These are phyloP conservation scores for Oligia fasciuncula DNA, from an alignment of 2,888 invertebrate species.

Conservation along the genomic window DNA sequence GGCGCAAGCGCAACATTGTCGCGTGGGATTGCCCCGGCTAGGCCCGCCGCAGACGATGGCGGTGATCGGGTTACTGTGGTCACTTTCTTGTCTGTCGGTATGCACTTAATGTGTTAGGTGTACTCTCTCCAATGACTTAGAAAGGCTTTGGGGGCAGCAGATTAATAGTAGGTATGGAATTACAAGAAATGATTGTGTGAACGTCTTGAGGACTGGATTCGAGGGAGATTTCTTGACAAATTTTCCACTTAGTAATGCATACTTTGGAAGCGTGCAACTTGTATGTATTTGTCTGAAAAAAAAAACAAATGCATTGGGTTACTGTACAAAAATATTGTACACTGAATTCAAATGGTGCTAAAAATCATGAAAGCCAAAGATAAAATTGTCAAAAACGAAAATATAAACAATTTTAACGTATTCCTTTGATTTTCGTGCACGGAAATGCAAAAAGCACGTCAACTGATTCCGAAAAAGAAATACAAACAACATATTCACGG, in stretches of 20 bases:
- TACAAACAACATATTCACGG: constrained; percentile 36
- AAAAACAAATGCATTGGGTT: background rate
- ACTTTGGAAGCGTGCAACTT: background rate
- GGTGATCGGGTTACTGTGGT: constrained; percentile 66
- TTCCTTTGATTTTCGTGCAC: constrained; percentile 5
- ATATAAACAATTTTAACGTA: constrained; percentile 13
- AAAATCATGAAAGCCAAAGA: background rate
- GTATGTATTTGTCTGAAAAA: background rate
- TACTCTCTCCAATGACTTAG: constrained; percentile 60
- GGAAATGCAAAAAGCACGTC: constrained; percentile 24
- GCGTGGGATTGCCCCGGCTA: constrained; percentile 61
- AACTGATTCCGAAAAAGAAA: constrained; percentile 29
- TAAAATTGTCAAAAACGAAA: constrained; percentile 6
- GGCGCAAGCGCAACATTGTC: constrained; percentile 66
- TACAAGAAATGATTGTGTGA: constrained; percentile 16
- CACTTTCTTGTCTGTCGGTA: constrained; percentile 60
- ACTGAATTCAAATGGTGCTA: background rate
- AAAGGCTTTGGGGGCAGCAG: constrained; percentile 36
- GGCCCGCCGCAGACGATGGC: constrained; percentile 55
- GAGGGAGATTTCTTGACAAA: background rate
- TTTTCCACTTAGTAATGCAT: background rate
- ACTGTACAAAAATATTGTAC: background rate
- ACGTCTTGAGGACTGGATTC: background rate
- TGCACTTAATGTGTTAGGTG: constrained; percentile 43
- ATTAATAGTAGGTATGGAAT: constrained; percentile 14